Conservation (phyloP, 2,797 vertebrate genomes). For the Parauchenoglanis ngamensis region DNA sequence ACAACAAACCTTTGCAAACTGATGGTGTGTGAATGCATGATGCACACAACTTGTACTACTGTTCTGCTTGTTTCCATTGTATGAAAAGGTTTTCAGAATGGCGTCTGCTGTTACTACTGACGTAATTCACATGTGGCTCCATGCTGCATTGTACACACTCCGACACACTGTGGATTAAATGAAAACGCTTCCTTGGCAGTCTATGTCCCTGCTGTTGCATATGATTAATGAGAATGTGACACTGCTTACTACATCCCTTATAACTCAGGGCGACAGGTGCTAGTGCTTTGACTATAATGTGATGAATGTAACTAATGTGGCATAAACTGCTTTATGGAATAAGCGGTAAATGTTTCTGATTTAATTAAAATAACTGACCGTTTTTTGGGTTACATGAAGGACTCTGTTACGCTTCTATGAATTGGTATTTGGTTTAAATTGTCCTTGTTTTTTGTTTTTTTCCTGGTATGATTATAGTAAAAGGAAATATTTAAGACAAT, state of each 20-base stretch:
- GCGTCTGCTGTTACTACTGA: conserved; percentile 1
- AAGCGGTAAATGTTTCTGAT: background rate
- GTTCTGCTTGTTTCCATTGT: background rate
- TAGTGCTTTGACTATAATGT: conserved; percentile 16
- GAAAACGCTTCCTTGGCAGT: conserved; percentile 6
- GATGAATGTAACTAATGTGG: background rate
- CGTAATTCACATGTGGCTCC: background rate
- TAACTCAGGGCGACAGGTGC: conserved; percentile 56
- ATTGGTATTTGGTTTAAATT: background rate
- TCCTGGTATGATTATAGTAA: background rate
- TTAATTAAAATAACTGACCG: background rate
- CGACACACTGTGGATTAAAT: conserved; percentile 20
- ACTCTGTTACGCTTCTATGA: background rate
- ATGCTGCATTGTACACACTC: background rate
- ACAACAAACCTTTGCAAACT: background rate
- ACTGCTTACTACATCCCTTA: conserved; percentile 34
- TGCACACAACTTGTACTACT: background rate
- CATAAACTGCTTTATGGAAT: conserved; percentile 20
- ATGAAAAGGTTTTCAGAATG: conserved; percentile 12
- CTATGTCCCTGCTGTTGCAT: background rate
- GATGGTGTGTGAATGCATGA: background rate
- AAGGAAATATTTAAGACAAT: background rate
- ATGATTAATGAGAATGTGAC: conserved; percentile 40
- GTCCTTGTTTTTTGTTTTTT: background rate
- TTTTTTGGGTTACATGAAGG: background rate